phyloP scores from a whole-genome alignment of 2,888 invertebrate genomes.

The Caradrina clavipalpis region DNA sequence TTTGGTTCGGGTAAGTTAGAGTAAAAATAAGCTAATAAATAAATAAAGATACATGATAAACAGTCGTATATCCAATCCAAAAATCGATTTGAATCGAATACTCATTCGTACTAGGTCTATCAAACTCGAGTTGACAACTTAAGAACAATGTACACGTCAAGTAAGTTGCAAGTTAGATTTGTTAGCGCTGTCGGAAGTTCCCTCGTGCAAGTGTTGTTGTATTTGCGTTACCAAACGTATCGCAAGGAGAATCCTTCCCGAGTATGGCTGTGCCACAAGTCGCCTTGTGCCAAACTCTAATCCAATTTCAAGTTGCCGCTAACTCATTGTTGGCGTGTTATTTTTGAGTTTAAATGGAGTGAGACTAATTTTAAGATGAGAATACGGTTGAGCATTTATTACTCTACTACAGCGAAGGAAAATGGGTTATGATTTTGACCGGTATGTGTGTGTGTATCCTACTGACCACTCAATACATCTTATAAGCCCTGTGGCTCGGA shows the following conservation, averaged over 20 bases:
- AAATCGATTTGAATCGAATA: too few relatives aligned
- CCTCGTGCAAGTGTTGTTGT: constrained; percentile 51
- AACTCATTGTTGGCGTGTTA: constrained; percentile 33
- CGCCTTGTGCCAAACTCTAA: constrained; percentile 51
- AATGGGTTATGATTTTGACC: too few relatives aligned
- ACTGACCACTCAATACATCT: too few relatives aligned
- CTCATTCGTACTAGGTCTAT: too few relatives aligned
- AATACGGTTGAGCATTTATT: too few relatives aligned
- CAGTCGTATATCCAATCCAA: too few relatives aligned
- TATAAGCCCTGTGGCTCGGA: too few relatives aligned
- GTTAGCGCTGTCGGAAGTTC: constrained; percentile 53
- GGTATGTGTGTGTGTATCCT: too few relatives aligned
- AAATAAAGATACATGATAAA: too few relatives aligned
- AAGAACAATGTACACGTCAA: constrained; percentile 46
- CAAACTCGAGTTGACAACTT: constrained; percentile 34
- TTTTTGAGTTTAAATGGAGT: constrained; percentile 38
- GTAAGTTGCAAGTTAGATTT: constrained; percentile 53
- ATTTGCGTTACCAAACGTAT: constrained; percentile 50
- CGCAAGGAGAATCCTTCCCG: constrained; percentile 40
- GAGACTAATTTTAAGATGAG: neutral
- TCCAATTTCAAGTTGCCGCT: constrained; percentile 46
- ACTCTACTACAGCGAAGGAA: too few relatives aligned
- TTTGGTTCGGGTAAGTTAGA: too few relatives aligned
- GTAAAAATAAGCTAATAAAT: too few relatives aligned
- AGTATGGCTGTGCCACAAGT: constrained; percentile 48